Percentiles rank a stretch among this genome's conserved stretches.
Evolutionary conservation across 2,888 invertebrate species (phyloP).

Genomic region (Brachylomia viminalis): DNA sequence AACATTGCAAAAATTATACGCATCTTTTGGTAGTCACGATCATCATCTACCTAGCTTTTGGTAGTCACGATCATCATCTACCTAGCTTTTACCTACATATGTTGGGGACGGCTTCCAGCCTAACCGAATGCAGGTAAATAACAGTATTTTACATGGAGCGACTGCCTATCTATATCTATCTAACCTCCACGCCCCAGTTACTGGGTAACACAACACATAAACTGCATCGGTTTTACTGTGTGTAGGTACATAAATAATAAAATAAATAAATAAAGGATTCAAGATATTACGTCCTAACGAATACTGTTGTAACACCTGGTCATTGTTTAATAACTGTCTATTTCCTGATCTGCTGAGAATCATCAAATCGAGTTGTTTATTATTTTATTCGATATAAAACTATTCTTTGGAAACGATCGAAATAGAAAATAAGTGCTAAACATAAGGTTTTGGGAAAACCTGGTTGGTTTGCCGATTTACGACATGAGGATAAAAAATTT

Average conservation of each 20-base stretch:
- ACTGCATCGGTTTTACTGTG: too few relatives aligned
- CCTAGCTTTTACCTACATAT: background rate
- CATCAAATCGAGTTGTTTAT: constrained; percentile 35
- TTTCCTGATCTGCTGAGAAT: constrained; percentile 43
- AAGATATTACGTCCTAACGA: background rate
- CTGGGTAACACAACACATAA: background rate
- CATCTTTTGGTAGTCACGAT: background rate
- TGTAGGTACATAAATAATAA: too few relatives aligned
- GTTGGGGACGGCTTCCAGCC: background rate
- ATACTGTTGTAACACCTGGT: background rate
- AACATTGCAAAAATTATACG: background rate
- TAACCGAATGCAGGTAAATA: background rate
- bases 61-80: background rate
- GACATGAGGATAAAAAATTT: constrained; percentile 15
- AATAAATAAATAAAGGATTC: too few relatives aligned
- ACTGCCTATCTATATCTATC: background rate
- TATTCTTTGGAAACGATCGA: constrained; percentile 4
- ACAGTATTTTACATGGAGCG: background rate
- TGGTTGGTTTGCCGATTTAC: constrained; percentile 8
- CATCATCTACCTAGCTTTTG: background rate
- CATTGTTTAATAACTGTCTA: constrained; percentile 21
- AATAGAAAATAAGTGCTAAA: constrained; percentile 15
- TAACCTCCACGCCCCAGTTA: too few relatives aligned
- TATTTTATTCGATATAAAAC: constrained; percentile 20
- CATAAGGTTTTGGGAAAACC: constrained; percentile 13